Percentiles rank a stretch among this genome's conserved stretches.
phyloP scores from a whole-genome alignment of 2,797 vertebrate species.

The Coregonus suidteri region DNA sequence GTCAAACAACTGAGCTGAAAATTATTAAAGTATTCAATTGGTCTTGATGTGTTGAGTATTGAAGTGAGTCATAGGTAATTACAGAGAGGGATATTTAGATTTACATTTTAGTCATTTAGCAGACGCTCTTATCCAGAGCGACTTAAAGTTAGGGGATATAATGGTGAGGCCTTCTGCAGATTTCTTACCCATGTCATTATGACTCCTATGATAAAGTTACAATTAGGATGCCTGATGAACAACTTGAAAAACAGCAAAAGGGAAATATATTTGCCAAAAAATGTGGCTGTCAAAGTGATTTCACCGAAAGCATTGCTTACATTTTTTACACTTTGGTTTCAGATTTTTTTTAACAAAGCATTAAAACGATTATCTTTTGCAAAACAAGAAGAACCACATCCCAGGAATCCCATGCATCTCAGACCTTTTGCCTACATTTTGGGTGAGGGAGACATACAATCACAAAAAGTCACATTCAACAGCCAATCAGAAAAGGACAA shows the following conservation, averaged over 20 bases:
- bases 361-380: slow-evolving; percentile 68
- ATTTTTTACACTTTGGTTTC: slow-evolving; percentile 53
- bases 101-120: too few species aligned
- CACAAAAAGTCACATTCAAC: slow-evolving; percentile 58
- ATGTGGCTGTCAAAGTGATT: slow-evolving; percentile 27
- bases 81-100: slow-evolving; percentile 37
- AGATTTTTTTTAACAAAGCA: slow-evolving; percentile 57
- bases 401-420: slow-evolving; percentile 72
- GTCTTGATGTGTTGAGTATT: slow-evolving; percentile 46
- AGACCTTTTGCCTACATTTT: slow-evolving; percentile 68
- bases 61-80: slow-evolving; percentile 61
- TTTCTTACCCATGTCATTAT: slow-evolving; percentile 21
- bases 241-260: slow-evolving; percentile 22
- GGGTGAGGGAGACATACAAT: slow-evolving; percentile 45
- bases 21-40: slow-evolving; percentile 64
- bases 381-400: slow-evolving; percentile 58
- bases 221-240: slow-evolving; percentile 30
- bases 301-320: slow-evolving; percentile 31
- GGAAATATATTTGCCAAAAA: background rate
- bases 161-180: slow-evolving; percentile 44
- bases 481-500: slow-evolving; percentile 58
- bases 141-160: slow-evolving; percentile 13
- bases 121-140: too few species aligned
- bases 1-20: slow-evolving; percentile 69
- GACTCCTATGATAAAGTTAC: slow-evolving; percentile 28